A percentile compares a stretch with the other conserved stretches of the same genome.
phyloP scores from a whole-genome alignment of 2,113 vertebrate genomes.

The Muscicapa adusta region DNA sequence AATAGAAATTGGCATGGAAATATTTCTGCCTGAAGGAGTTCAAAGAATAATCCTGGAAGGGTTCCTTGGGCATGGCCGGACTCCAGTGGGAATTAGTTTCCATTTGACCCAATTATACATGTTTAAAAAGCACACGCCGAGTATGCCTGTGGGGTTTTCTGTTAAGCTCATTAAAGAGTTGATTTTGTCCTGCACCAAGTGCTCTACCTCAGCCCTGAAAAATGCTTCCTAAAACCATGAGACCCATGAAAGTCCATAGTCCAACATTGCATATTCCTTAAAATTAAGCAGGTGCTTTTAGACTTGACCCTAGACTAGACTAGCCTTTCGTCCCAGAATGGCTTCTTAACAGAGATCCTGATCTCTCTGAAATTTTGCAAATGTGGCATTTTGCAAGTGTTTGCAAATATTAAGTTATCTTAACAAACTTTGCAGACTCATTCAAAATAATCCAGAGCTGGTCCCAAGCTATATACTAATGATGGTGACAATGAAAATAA shows the following conservation, averaged over 20 bases:
- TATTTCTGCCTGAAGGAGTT: slow-evolving; percentile 58
- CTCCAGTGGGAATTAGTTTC: slow-evolving; percentile 61
- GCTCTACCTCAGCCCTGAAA: slow-evolving; percentile 23
- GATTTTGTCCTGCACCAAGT: neutral
- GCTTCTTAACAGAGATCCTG: neutral
- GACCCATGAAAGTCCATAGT: neutral
- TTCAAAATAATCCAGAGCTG: neutral
- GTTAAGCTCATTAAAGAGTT: slow-evolving; percentile 47
- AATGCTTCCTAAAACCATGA: slow-evolving; percentile 1
- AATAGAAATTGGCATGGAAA: slow-evolving; percentile 27
- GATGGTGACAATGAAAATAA: no score
- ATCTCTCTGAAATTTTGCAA: neutral
- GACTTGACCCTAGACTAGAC: no score
- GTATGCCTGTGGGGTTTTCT: slow-evolving; percentile 37
- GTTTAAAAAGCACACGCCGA: slow-evolving; percentile 47
- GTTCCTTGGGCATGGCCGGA: slow-evolving; percentile 28
- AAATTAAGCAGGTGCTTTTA: neutral
- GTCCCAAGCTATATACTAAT: neutral
- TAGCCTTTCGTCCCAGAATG: neutral
- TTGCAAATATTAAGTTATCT: neutral
- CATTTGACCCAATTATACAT: slow-evolving; percentile 60
- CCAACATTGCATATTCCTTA: neutral
- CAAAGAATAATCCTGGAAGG: slow-evolving; percentile 57
- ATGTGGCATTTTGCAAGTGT: neutral
- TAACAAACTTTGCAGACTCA: neutral